Evolutionary conservation across 2,113 vertebrate genomes (phyloP), one percentile per base, ranked within the genome.

Genomic region (Ctenodactylus gundi): DNA sequence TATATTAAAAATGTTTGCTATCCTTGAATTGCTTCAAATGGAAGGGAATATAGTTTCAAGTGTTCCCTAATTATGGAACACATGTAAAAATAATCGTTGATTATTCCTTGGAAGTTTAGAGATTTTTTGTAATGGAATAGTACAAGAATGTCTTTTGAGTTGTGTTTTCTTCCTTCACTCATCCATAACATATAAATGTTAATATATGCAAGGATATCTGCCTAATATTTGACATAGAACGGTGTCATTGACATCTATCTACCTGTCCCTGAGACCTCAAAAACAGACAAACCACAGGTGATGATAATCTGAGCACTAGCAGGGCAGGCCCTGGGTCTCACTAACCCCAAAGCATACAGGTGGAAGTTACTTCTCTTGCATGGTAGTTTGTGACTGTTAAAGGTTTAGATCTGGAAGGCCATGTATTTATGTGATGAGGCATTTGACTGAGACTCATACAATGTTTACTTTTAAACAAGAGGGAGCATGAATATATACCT

Each of bases 11-110:
- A 70, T 13, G 84, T 53, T 81, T 44, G 64, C 12, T 65, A 72
- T 80, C 7, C 8, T 53, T 81, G 31, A 76, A 53, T 58, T 85
- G 31, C 57, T n/a, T 85, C 83, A 41, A 92, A 87, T 46, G 21
- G 39, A 92, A 84, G 20, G 73, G 57, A 53, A 84, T 70, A 41
- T 46, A 87, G 89, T 89, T 94, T 80, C 39, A 83, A 91, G n/a
- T 39, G 23, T 77, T 93, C 78, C 44, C 6, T 82, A 93, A 64
- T 89, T 90, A 84, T 36, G 84, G 49, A 75, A 53, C 20, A n/a
- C 46, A 72, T 76, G 6, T 55, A 75, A 90, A n/a, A 7, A 76
- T 41, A 65, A 85, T 25, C 36, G 51, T 65, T 95, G 12, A 46
- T 86, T 67, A 78, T 88, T 68, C 15, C 27, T 46, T 55, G 60